Percentiles rank a stretch among this genome's conserved stretches.
Conservation (phyloP, 2,888 invertebrate genomes). For the Heliconius cydno region DNA sequence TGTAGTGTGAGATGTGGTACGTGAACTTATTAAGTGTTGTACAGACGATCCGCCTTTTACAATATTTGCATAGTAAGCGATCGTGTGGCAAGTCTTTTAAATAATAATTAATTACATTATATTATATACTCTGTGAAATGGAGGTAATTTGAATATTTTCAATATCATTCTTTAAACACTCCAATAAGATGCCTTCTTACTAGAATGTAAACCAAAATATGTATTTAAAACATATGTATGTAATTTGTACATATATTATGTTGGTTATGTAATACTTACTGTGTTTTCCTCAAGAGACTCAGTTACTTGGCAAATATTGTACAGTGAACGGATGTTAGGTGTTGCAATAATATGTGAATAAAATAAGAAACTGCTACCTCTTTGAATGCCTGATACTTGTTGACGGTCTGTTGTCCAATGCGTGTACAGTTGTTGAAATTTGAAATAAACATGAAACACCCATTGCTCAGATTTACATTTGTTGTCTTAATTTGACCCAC, state of each 20-base stretch:
- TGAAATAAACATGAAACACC: slow-evolving; percentile 50
- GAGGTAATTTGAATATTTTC: background rate
- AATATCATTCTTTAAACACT: background rate
- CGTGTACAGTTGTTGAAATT: slow-evolving; percentile 50
- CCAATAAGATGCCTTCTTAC: background rate
- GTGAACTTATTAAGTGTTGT: slow-evolving; percentile 26
- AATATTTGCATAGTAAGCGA: slow-evolving; percentile 31
- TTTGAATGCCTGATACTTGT: slow-evolving; percentile 76
- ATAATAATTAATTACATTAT: background rate
- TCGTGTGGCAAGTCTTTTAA: background rate
- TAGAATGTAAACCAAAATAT: background rate
- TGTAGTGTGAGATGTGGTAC: slow-evolving; percentile 29
- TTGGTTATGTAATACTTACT: background rate
- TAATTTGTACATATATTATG: background rate
- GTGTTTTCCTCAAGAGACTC: slow-evolving; percentile 1
- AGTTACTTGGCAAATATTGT: slow-evolving; percentile 36
- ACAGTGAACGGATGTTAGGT: slow-evolving; percentile 33
- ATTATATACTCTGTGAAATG: background rate
- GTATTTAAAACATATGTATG: background rate
- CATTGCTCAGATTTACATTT: slow-evolving; percentile 37
- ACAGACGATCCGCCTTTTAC: slow-evolving; percentile 21
- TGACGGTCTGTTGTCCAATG: slow-evolving; percentile 60
- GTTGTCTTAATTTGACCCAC: slow-evolving; percentile 25
- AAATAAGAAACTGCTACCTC: slow-evolving; percentile 78
- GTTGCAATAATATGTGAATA: slow-evolving; percentile 51